Evolutionary conservation across 2,888 invertebrate genomes (phyloP).

Genomic region (Pandemis heparana): DNA sequence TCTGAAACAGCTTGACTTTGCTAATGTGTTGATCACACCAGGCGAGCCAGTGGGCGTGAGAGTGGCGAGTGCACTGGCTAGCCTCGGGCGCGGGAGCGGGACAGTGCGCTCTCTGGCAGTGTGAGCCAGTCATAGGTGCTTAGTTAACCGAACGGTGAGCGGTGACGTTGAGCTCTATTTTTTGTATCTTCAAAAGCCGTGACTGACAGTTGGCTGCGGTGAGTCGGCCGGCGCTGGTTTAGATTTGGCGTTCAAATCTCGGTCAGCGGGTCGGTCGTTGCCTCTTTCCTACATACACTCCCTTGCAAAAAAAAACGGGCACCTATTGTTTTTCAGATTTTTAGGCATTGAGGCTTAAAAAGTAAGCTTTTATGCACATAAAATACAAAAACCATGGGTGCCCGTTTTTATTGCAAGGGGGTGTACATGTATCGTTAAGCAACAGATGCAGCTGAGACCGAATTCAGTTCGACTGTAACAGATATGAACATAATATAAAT

Average conservation of each 20-base stretch:
- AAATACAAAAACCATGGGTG: too few relatives aligned
- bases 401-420: too few relatives aligned
- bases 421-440: conserved; percentile 11
- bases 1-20: not conserved
- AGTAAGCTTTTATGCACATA: too few relatives aligned
- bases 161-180: not conserved
- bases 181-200: conserved; percentile 2
- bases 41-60: not conserved
- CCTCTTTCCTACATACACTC: conserved; percentile 49
- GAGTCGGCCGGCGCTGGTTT: conserved; percentile 33
- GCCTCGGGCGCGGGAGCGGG: not conserved
- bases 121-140: not conserved
- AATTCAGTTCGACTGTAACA: too few relatives aligned
- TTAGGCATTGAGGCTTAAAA: too few relatives aligned
- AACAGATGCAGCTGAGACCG: conserved; percentile 4
- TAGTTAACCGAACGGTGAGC: not conserved
- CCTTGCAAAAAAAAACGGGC: too few relatives aligned
- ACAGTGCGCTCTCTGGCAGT: not conserved
- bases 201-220: conserved; percentile 27
- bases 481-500: too few relatives aligned
- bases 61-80: not conserved
- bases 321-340: too few relatives aligned
- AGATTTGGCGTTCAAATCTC: conserved; percentile 62
- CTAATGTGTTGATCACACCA: not conserved
- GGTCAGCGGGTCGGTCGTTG: conserved; percentile 77